A percentile compares a stretch with the other conserved stretches of the same genome.
phyloP scores from a whole-genome alignment of 2,888 invertebrate genomes.

The Cerceris rybyensis region DNA sequence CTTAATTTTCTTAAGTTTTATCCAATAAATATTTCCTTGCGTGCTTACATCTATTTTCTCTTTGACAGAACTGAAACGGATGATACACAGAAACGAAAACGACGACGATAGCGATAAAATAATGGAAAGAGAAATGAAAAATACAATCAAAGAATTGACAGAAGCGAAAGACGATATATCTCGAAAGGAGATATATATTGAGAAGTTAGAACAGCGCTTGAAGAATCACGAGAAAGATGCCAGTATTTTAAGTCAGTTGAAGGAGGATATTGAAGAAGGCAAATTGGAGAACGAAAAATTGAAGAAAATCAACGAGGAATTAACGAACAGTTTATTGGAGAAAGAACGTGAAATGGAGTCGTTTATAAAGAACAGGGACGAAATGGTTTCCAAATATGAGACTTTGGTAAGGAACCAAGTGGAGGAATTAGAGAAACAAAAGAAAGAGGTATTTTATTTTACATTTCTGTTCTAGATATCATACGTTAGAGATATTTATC shows the following conservation, averaged over 20 bases:
- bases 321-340: conserved; percentile 57
- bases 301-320: conserved; percentile 55
- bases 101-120: conserved; percentile 43
- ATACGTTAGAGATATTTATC: neutral
- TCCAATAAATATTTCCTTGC: neutral
- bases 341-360: conserved; percentile 71
- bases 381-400: conserved; percentile 71
- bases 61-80: conserved; percentile 65
- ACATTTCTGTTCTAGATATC: too few species aligned
- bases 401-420: conserved; percentile 65
- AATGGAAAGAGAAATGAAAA: conserved; percentile 71
- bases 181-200: conserved; percentile 47
- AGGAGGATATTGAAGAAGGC: conserved; percentile 58
- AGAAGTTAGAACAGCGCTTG: conserved; percentile 53
- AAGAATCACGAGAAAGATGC: conserved; percentile 52
- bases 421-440: conserved; percentile 69
- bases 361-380: conserved; percentile 72
- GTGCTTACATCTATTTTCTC: neutral
- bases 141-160: conserved; percentile 61
- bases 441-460: conserved; percentile 60
- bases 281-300: conserved; percentile 66
- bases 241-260: conserved; percentile 47
- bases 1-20: neutral
- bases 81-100: conserved; percentile 60
- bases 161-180: conserved; percentile 52